A percentile compares a stretch with the other conserved stretches of the same genome.
phyloP scores from a whole-genome alignment of 2,888 invertebrate species.

The Euphydryas editha region DNA sequence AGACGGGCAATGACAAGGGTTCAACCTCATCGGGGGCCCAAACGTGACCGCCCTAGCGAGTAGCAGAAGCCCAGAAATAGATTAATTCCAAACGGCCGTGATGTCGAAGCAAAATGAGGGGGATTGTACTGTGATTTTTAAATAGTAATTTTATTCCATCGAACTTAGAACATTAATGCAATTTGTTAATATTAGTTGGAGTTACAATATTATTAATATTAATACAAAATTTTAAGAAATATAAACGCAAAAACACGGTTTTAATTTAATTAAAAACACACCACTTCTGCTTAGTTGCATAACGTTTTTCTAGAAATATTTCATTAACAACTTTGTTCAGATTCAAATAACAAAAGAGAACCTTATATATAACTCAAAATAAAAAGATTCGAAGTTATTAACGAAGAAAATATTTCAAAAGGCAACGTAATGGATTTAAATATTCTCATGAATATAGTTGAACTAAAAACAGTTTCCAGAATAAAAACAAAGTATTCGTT shows the following conservation, averaged over 20 bases:
- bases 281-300: too few relatives aligned
- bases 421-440: slow-evolving; percentile 32
- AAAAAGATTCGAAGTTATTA: slow-evolving; percentile 14
- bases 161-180: background rate
- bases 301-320: background rate
- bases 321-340: background rate
- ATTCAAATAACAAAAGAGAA: background rate
- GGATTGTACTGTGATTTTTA: slow-evolving; percentile 19
- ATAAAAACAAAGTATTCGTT: slow-evolving; percentile 42
- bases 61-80: slow-evolving; percentile 36
- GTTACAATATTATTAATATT: too few relatives aligned
- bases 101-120: slow-evolving; percentile 17
- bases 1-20: slow-evolving; percentile 54
- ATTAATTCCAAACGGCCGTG: slow-evolving; percentile 36
- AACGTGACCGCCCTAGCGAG: slow-evolving; percentile 46
- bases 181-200: too few relatives aligned
- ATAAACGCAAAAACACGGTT: background rate
- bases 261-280: background rate
- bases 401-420: slow-evolving; percentile 23
- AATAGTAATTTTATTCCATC: slow-evolving; percentile 5
- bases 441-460: slow-evolving; percentile 35
- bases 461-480: slow-evolving; percentile 32
- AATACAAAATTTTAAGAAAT: background rate
- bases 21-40: slow-evolving; percentile 38
- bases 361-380: background rate